Evolutionary conservation across 2,113 vertebrate species (phyloP), one percentile per base, ranked within the genome.

Genomic region (Pungitius pungitius): DNA sequence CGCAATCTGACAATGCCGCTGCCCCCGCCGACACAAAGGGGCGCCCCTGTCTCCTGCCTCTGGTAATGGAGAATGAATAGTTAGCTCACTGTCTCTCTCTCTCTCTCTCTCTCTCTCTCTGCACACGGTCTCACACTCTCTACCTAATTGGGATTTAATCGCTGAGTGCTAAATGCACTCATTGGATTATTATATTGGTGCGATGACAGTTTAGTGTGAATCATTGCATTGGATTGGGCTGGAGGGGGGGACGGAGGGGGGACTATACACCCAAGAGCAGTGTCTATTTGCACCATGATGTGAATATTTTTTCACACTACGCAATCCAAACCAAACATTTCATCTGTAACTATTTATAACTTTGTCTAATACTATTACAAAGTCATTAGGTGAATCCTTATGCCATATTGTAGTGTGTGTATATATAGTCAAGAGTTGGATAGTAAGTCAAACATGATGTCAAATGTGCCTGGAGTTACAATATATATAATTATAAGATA

Each of bases 51-150:
- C 85, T 72, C 72, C 75, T 57, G 54, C 74, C 61, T 69, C 74
- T 60, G 70, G 51, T 81, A 83, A 91, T 86, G 81, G 87, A 88
- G 86, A 89, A 87, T 80, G 82, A 88, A 87, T 87, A 82, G 82
- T 80, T 80, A 67, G 75, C 72, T 83, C 85, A 85, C 82, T 83
- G 81, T 87, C 69, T 45, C 42, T 45, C 42, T 77, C 73, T 22
- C 33, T 61, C 47, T 74, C 66, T 60, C 20, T 75, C 76, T 30
- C 30, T 64, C 52, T 79, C 63, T 57, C 62, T 42, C 55, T 47
- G 64, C 52, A 18, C 70, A 85, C 68, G 24, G 24, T 45, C 57
- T 47, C 33, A 55, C 56, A 40, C 49, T 51, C 42, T 69, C 59
- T 24, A 17, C 47, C 74, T 69, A 78, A 85, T 73, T 63, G 33